Conservation (phyloP, 2,888 invertebrate genomes). For the Andrena bucephala region DNA sequence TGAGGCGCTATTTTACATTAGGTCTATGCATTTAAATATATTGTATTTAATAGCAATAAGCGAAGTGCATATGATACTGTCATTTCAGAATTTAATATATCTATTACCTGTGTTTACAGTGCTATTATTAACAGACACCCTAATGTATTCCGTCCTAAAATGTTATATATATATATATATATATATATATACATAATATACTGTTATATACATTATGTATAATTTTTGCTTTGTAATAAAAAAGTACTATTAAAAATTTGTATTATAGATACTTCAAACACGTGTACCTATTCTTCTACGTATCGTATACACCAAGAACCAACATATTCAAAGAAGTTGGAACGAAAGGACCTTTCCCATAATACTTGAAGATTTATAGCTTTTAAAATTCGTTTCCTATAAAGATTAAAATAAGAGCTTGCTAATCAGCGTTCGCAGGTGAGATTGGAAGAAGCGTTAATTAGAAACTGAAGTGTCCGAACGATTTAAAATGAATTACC, state of each 20-base stretch:
- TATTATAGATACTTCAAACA: constrained; percentile 17
- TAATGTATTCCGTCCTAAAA: constrained; percentile 75
- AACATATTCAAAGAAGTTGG: constrained; percentile 12
- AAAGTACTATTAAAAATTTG: constrained; percentile 54
- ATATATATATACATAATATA: constrained; percentile 43
- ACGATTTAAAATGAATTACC: constrained; percentile 5
- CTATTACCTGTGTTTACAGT: constrained; percentile 59
- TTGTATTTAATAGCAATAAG: constrained; percentile 67
- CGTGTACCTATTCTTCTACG: not conserved
- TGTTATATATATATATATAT: constrained; percentile 64
- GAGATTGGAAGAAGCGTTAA: too few species aligned
- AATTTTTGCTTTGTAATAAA: constrained; percentile 72
- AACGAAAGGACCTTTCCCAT: not conserved
- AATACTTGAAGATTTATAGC: not conserved
- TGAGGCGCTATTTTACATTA: constrained; percentile 50
- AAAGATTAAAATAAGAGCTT: too few species aligned
- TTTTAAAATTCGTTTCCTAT: not conserved
- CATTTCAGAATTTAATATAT: constrained; percentile 69
- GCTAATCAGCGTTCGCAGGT: not conserved
- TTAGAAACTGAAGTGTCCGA: too few species aligned
- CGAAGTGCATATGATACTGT: constrained; percentile 59
- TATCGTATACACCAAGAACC: constrained; percentile 26
- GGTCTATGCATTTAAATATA: constrained; percentile 63
- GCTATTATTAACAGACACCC: constrained; percentile 65
- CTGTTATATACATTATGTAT: constrained; percentile 67